Percentiles rank a stretch among this genome's conserved stretches.
These are phyloP conservation scores for Ruditapes philippinarum DNA, from an alignment of 1,140 invertebrate species.

Conservation along the genomic window DNA sequence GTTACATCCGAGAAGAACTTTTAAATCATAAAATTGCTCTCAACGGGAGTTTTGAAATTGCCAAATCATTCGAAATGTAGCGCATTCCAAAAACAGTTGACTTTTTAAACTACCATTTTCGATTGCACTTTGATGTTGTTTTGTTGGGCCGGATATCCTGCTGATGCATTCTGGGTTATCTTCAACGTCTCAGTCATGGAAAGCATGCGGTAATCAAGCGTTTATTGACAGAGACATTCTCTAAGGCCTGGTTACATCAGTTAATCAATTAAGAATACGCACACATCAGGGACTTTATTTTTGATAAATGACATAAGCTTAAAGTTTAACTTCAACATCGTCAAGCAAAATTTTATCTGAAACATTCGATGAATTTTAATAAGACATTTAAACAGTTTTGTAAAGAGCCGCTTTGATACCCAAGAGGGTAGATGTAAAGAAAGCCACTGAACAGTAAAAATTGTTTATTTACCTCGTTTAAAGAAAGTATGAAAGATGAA, in stretches of 20 bases:
- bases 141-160: neutral
- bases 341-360: conserved; percentile 14
- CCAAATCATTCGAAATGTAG: neutral
- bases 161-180: neutral
- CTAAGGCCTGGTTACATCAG: conserved; percentile 2
- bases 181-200: conserved; percentile 15
- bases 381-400: conserved; percentile 35
- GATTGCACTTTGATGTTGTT: neutral
- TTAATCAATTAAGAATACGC: conserved; percentile 26
- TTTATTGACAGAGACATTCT: conserved; percentile 32
- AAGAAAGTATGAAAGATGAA: conserved; percentile 9
- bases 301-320: conserved; percentile 23
- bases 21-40: conserved; percentile 20
- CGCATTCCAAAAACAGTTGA: conserved; percentile 2
- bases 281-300: neutral
- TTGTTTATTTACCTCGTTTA: conserved; percentile 48
- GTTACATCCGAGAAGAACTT: neutral
- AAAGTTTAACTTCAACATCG: neutral
- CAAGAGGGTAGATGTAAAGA: neutral
- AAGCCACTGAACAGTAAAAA: conserved; percentile 30
- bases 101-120: conserved; percentile 18
- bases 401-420: neutral
- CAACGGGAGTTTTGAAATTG: conserved; percentile 6
- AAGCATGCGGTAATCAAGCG: neutral
- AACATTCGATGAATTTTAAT: conserved; percentile 27